A percentile compares a stretch with the other conserved stretches of the same genome.
Evolutionary conservation across 1,140 invertebrate genomes (phyloP).

Genomic region (Drosophila saltans): DNA sequence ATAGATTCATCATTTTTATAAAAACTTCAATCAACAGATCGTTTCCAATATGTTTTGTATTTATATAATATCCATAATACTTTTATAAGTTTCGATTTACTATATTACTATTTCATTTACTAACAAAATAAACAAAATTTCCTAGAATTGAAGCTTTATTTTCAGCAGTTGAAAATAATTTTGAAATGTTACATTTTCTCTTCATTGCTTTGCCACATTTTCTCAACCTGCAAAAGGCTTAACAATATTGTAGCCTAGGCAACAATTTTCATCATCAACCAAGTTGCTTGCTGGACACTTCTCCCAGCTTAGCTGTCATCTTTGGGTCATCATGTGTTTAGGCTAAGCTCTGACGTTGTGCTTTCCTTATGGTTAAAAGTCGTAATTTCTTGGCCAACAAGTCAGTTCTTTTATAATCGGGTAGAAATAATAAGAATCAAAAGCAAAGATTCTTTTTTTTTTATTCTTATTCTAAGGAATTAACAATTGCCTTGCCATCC

Average conservation of each 20-base stretch:
- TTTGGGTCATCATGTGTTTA: constrained; percentile 7
- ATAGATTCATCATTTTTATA: too few species aligned
- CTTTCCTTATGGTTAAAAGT: too few species aligned
- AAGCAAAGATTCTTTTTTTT: background rate
- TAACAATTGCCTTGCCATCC: background rate
- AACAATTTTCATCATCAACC: background rate
- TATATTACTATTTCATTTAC: too few species aligned
- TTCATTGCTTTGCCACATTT: background rate
- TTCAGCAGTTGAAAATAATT: too few species aligned
- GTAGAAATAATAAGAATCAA: background rate
- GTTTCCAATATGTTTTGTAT: too few species aligned
- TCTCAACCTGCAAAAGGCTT: background rate
- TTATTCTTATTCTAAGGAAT: background rate
- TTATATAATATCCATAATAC: too few species aligned
- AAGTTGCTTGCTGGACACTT: background rate
- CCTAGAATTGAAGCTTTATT: too few species aligned
- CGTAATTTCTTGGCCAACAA: background rate
- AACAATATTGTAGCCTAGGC: background rate
- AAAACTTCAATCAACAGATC: too few species aligned
- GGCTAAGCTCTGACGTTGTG: constrained; percentile 4
- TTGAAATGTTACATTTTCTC: too few species aligned
- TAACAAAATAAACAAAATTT: too few species aligned
- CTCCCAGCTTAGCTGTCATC: background rate
- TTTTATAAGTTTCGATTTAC: too few species aligned
- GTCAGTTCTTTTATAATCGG: constrained; percentile 2